Conservation (phyloP, 2,113 vertebrate species). For the Pyxicephalus adspersus region DNA sequence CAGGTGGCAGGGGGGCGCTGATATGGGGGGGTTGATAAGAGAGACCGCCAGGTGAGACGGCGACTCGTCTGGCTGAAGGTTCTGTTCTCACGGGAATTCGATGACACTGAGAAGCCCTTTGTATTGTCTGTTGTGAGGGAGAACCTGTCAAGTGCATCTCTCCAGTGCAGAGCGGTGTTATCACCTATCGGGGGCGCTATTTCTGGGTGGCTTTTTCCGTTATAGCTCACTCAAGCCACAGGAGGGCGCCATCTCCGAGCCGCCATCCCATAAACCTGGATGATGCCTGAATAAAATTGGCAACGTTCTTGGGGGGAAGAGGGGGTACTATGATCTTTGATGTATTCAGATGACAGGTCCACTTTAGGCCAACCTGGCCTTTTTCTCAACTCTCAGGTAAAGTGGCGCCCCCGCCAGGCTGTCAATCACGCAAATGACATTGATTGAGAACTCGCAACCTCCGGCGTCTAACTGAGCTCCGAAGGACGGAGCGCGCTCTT, state of each 20-base stretch:
- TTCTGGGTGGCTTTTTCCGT: too few species aligned
- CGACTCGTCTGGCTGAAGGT: neutral
- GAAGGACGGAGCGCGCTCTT: neutral
- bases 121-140: constrained; percentile 6
- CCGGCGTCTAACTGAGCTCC: constrained; percentile 6
- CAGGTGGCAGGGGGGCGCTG: neutral
- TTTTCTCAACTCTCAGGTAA: too few species aligned
- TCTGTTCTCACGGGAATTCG: constrained; percentile 39
- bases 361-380: too few species aligned
- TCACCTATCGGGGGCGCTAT: too few species aligned
- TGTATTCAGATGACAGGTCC: too few species aligned
- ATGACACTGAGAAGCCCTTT: constrained; percentile 22
- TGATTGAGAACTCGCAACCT: neutral
- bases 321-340: too few species aligned
- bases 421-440: constrained; percentile 23
- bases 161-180: too few species aligned
- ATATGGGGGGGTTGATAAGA: constrained; percentile 14
- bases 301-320: too few species aligned
- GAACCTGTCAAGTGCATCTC: neutral
- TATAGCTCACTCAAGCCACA: too few species aligned
- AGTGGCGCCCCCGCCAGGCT: neutral
- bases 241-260: too few species aligned
- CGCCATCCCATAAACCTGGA: too few species aligned
- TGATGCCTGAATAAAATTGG: too few species aligned
- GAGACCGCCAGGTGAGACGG: constrained; percentile 6